Percentiles rank a stretch among this genome's conserved stretches.
Conservation (phyloP, 2,113 vertebrate species). For the Tonatia bakeri region DNA sequence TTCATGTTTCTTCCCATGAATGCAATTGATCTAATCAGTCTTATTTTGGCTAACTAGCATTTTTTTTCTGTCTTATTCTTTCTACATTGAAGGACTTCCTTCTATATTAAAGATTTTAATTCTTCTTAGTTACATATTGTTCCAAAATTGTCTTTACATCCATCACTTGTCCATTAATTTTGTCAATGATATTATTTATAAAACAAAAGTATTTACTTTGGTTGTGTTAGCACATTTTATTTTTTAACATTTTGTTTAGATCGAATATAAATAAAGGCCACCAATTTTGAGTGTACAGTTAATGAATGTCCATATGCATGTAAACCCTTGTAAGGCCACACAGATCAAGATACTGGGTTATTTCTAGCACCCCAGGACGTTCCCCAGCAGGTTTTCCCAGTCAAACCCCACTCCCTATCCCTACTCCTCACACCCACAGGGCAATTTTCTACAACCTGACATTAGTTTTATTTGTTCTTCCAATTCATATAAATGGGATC, state of each 20-base stretch:
- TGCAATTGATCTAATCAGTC: neutral
- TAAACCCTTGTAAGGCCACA: neutral
- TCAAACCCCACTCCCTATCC: neutral
- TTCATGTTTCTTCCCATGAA: neutral
- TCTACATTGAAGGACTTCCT: neutral
- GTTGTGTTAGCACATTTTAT: neutral
- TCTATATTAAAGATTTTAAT: neutral
- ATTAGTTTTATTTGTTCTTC: neutral
- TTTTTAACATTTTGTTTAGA: neutral
- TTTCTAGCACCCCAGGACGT: neutral
- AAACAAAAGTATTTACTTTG: neutral
- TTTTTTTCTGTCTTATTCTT: neutral
- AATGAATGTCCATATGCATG: neutral
- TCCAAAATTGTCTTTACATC: neutral
- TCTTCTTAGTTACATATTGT: neutral
- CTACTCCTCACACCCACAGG: neutral
- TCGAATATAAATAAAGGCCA: neutral
- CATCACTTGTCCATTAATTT: neutral
- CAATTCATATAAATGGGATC: neutral
- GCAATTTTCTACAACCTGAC: neutral
- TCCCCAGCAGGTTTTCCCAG: neutral
- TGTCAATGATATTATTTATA: neutral
- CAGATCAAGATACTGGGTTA: neutral
- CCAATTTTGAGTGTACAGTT: neutral
- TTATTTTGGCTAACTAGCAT: neutral